Base-by-base conservation (phyloP, 2,888 invertebrate species). In the Geophilus truncorum region DNA sequence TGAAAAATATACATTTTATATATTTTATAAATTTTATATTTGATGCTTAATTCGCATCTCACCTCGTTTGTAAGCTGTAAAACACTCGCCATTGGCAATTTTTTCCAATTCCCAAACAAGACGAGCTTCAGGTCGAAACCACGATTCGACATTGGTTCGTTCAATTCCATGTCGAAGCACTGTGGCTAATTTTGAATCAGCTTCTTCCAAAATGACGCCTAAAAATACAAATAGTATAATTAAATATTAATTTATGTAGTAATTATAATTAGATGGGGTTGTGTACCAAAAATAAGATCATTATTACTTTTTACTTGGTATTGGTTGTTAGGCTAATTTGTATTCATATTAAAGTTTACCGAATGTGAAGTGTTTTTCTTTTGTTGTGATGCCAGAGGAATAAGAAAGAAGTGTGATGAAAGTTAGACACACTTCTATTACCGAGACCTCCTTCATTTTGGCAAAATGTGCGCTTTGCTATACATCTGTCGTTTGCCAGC, bases 51-150 rank as follows among this genome's bases (percentile, higher is more conserved):
- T n/a, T n/a, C 40, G 0, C 9, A 77, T 62, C 83, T 82, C 83
- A 87, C 87, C 86, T 85, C 86, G 85, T 80, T 86, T 85, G 62
- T 86, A 85, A 5, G 87, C 86, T 28, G 85, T 84, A 82, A 87
- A 87, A 82, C 86, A 87, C 83, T 87, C 87, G 45, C 86, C 84
- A 15, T 0, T 51, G 51, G 1, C 51, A 51, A 51, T 18, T 7
- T 18, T 51, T 7, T 85, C 85, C 21, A 85, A 84, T 82, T 86
- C 85, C 79, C 85, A 85, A 4, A 86, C 83, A 10, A 88, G 84
- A 79, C 85, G 82, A 1, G 85, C 85, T 84, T 86, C 51, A 45
- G 82, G 81, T 80, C 84, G 83, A 84, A 86, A 78, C 25, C 80
- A 79, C 21, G 78, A 28, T 36, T 83, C 84, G 28, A 84, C 82